Conservation (phyloP, 2,113 vertebrate genomes). For the Orcinus orca region DNA sequence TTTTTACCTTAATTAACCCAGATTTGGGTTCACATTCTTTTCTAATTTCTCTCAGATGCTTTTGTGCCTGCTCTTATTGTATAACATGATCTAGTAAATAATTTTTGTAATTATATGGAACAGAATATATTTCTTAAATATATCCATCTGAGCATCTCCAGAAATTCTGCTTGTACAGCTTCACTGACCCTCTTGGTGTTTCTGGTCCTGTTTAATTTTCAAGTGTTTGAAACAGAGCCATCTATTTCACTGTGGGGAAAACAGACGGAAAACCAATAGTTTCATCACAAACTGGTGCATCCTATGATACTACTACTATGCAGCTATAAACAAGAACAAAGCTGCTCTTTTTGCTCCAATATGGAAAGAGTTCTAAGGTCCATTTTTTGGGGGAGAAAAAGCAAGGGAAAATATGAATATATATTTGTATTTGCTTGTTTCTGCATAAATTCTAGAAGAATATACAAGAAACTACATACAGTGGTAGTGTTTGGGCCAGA, state of each 20-base stretch:
- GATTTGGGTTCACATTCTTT: neutral
- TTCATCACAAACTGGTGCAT: neutral
- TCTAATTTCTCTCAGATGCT: neutral
- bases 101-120: neutral
- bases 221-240: neutral
- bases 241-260: neutral
- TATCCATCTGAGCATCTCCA: neutral
- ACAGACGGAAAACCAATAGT: neutral
- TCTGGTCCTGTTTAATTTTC: neutral
- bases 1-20: slow-evolving; percentile 6
- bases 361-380: neutral
- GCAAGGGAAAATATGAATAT: neutral
- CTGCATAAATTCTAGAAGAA: neutral
- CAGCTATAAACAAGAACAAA: neutral
- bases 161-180: neutral
- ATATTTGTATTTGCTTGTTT: neutral
- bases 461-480: neutral
- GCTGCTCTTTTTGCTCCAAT: neutral
- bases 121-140: neutral
- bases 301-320: neutral
- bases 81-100: neutral
- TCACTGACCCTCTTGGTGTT: neutral
- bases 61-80: neutral
- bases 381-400: neutral
- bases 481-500: neutral